phyloP scores from a whole-genome alignment of 1,140 invertebrate species.

The Spodoptera frugiperda region DNA sequence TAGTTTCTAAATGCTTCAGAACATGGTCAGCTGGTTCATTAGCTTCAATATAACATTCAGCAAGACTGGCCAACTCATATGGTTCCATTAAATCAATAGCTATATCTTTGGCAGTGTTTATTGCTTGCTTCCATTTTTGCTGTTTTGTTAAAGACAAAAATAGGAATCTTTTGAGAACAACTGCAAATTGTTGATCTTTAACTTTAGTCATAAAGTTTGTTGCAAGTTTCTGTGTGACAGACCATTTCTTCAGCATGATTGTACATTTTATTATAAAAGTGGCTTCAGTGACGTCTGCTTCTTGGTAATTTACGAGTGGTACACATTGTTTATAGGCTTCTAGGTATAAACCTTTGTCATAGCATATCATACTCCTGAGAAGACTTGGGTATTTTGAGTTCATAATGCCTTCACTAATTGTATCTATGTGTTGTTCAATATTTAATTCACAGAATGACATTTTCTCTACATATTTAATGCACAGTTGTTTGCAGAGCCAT shows the following conservation, averaged over 20 bases:
- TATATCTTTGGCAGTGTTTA: conserved; percentile 64
- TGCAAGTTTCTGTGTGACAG: conserved; percentile 86
- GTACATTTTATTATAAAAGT: conserved; percentile 85
- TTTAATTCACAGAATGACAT: conserved; percentile 71
- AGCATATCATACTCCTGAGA: conserved; percentile 87
- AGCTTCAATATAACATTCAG: conserved; percentile 77
- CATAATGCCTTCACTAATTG: conserved; percentile 83
- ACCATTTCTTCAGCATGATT: conserved; percentile 87
- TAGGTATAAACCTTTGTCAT: conserved; percentile 83
- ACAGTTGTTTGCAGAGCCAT: conserved; percentile 73
- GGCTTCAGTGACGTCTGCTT: conserved; percentile 71
- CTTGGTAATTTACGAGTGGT: conserved; percentile 74
- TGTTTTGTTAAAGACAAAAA: conserved; percentile 78
- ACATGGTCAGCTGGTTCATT: conserved; percentile 66
- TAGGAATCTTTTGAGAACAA: conserved; percentile 68
- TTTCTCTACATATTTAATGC: conserved; percentile 67
- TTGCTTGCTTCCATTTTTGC: conserved; percentile 85
- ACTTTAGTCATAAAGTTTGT: conserved; percentile 78
- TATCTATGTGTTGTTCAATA: conserved; percentile 69
- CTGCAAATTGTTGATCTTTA: conserved; percentile 64
- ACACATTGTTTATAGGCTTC: conserved; percentile 84
- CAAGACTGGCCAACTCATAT: conserved; percentile 67
- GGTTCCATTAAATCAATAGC: conserved; percentile 59
- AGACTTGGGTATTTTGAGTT: conserved; percentile 87
- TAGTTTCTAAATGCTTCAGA: conserved; percentile 64